Conservation (phyloP, 37 sponge, comb jelly and placozoan species). For the Cliona cf. orientalis region DNA sequence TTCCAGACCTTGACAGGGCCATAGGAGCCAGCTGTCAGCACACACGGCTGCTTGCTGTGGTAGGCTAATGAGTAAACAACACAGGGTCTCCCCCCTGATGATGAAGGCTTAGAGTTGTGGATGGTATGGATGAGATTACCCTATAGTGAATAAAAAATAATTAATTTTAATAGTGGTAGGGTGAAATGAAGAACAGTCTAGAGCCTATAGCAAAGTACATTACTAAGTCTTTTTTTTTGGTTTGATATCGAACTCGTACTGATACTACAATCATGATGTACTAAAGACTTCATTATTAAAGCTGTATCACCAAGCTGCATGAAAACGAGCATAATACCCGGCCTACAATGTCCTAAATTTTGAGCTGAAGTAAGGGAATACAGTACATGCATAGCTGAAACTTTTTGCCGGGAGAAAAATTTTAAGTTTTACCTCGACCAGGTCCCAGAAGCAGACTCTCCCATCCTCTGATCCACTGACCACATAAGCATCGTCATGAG, state of each 20-base stretch:
- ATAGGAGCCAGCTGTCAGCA: slow-evolving; percentile 76
- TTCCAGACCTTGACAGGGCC: slow-evolving; percentile 90
- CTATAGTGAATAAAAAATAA: slow-evolving; percentile 2
- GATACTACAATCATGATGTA: too few species aligned
- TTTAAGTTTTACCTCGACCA: slow-evolving; percentile 77
- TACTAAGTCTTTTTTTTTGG: too few species aligned
- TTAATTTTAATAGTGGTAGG: not conserved
- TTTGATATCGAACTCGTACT: too few species aligned
- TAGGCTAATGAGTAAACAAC: slow-evolving; percentile 81
- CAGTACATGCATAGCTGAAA: not conserved
- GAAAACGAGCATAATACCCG: too few species aligned
- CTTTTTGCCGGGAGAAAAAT: not conserved
- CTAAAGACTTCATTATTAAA: not conserved
- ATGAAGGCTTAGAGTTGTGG: not conserved
- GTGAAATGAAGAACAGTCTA: too few species aligned
- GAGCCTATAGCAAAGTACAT: too few species aligned
- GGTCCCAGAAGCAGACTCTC: slow-evolving; percentile 90
- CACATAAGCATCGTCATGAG: slow-evolving; percentile 83
- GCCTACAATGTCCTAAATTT: too few species aligned
- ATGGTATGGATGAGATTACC: slow-evolving; percentile 46
- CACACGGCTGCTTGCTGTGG: slow-evolving; percentile 78
- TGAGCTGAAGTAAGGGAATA: too few species aligned
- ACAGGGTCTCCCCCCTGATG: slow-evolving; percentile 18
- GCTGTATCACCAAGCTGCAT: not conserved
- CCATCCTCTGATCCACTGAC: slow-evolving; percentile 96